These are phyloP conservation scores for Coregonus clupeaformis DNA, from an alignment of 2,113 vertebrate genomes.

Conservation along the genomic window DNA sequence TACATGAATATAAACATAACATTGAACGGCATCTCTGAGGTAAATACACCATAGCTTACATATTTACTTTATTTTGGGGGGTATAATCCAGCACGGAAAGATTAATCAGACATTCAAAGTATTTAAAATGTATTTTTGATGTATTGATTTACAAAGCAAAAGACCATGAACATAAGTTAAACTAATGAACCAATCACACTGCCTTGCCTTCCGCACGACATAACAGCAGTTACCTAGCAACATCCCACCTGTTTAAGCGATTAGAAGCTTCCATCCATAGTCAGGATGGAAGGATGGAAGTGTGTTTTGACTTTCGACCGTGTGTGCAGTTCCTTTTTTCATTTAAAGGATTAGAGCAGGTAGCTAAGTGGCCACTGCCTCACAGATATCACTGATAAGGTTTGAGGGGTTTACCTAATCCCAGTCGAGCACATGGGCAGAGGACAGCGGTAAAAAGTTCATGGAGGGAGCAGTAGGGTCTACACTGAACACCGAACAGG, in stretches of 20 bases:
- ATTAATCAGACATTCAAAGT: no score
- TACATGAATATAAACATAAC: conserved; percentile 2
- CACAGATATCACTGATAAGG: conserved; percentile 62
- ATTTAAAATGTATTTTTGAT: no score
- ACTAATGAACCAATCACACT: conserved; percentile 25
- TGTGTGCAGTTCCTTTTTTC: conserved; percentile 49
- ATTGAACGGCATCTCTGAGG: neutral
- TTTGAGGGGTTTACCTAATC: conserved; percentile 56
- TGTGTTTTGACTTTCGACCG: conserved; percentile 51
- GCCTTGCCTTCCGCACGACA: conserved; percentile 26
- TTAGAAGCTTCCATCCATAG: conserved; percentile 52
- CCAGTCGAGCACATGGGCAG: conserved; percentile 38
- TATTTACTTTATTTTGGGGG: no score
- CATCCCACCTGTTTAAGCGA: conserved; percentile 39
- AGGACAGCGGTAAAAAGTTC: conserved; percentile 53
- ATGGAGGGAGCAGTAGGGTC: conserved; percentile 7
- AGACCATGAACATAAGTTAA: neutral
- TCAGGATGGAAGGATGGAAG: conserved; percentile 41
- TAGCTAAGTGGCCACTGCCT: conserved; percentile 42
- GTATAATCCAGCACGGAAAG: no score
- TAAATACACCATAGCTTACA: no score
- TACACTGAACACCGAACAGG: conserved; percentile 21
- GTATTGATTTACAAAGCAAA: no score
- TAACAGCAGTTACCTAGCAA: conserved; percentile 55
- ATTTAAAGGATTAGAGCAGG: conserved; percentile 61